These are phyloP conservation scores for Asbolus verrucosus DNA, from an alignment of 1,140 invertebrate genomes.

Conservation along the genomic window DNA sequence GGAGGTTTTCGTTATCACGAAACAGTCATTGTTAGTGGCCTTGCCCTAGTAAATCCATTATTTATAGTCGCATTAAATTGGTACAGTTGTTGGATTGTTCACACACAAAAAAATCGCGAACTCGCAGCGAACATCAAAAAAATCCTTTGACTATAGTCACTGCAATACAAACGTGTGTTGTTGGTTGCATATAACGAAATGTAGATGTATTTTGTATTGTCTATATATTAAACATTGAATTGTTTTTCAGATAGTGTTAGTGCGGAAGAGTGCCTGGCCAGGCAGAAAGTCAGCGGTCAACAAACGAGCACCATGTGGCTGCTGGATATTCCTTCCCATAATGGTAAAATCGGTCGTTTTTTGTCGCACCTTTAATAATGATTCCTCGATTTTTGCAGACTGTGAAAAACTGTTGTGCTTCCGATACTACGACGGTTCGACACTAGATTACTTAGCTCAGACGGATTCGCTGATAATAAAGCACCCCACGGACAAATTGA, in stretches of 20 bases:
- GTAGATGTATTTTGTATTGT: too few species aligned
- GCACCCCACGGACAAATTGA: conserved; percentile 60
- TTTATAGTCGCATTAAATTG: too few species aligned
- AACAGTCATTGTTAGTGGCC: too few species aligned
- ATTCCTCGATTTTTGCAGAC: conserved; percentile 58
- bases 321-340: conserved; percentile 57
- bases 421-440: conserved; percentile 67
- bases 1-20: too few species aligned
- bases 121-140: too few species aligned
- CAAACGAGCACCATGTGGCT: conserved; percentile 59
- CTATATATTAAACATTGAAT: too few species aligned
- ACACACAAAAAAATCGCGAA: too few species aligned
- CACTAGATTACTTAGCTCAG: conserved; percentile 66
- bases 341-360: conserved; percentile 49
- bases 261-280: conserved; percentile 56
- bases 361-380: neutral
- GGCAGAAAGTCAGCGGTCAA: conserved; percentile 52
- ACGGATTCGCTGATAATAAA: conserved; percentile 65
- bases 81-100: too few species aligned
- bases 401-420: conserved; percentile 67
- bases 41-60: too few species aligned
- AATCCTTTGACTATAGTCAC: too few species aligned
- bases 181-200: neutral
- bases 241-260: conserved; percentile 56
- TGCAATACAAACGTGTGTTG: neutral